phyloP scores from a whole-genome alignment of 2,797 vertebrate species.

The Artibeus lituratus region DNA sequence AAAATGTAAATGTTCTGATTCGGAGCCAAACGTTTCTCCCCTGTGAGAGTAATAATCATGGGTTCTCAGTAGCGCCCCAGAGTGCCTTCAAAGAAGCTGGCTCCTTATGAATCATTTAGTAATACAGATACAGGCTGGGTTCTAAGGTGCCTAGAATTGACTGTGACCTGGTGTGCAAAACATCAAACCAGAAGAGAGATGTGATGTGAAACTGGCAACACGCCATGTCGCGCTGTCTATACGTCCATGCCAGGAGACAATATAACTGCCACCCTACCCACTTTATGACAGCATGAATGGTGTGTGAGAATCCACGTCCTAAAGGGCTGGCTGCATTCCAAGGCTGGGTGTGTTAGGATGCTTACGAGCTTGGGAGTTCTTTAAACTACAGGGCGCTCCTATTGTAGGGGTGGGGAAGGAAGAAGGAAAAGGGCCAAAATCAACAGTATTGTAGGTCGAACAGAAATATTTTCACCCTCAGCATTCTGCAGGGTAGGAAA shows the following conservation, averaged over 20 bases:
- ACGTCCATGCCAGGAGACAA: not conserved
- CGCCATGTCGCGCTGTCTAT: not conserved
- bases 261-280: not conserved
- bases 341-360: not conserved
- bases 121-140: conserved; percentile 1
- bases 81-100: not conserved
- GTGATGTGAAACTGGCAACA: not conserved
- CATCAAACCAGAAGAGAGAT: not conserved
- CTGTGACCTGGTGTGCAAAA: not conserved
- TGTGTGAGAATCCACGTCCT: not conserved
- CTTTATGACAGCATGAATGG: not conserved
- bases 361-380: not conserved
- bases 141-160: conserved; percentile 12
- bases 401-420: not conserved
- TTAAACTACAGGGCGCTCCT: not conserved
- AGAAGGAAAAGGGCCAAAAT: not conserved
- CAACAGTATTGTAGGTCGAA: not conserved
- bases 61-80: not conserved
- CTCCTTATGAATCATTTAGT: not conserved
- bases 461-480: not conserved
- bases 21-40: not conserved
- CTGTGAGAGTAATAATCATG: not conserved
- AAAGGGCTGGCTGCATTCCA: not conserved
- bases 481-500: not conserved
- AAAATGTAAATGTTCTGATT: not conserved